A percentile compares a stretch with the other conserved stretches of the same genome.
Conservation (phyloP, 2,113 vertebrate genomes). For the Brienomyrus longianalis region DNA sequence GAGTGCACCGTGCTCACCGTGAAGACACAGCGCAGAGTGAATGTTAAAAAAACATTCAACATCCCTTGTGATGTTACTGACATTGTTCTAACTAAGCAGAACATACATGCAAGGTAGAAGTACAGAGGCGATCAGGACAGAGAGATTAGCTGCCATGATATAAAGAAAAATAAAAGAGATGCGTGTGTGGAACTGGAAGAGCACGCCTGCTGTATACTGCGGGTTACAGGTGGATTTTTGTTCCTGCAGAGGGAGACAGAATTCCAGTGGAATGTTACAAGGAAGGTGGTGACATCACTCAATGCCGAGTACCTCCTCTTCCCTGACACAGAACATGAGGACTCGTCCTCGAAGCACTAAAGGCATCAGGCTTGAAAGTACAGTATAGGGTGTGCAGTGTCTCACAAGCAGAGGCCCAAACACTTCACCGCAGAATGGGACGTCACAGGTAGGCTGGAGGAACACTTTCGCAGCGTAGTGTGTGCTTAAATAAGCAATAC, state of each 20-base stretch:
- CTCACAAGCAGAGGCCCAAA: not conserved
- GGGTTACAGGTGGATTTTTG: constrained; percentile 68
- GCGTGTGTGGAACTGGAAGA: constrained; percentile 17
- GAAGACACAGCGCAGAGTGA: not conserved
- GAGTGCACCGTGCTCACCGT: not conserved
- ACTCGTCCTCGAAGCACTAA: not conserved
- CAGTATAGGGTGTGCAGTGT: not conserved
- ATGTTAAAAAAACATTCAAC: not conserved
- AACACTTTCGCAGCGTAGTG: not conserved
- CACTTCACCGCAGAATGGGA: not conserved
- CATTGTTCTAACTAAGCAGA: not conserved
- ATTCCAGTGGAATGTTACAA: constrained; percentile 16
- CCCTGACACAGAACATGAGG: not conserved
- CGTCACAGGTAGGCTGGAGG: not conserved
- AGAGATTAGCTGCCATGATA: not conserved
- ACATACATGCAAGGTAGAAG: not conserved
- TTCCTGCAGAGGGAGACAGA: constrained; percentile 53
- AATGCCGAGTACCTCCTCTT: not conserved
- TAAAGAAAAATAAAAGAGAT: constrained; percentile 1
- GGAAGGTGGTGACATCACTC: not conserved
- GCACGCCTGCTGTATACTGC: constrained; percentile 65
- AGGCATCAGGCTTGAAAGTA: not conserved
- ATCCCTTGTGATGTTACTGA: not conserved
- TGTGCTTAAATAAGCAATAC: not conserved
- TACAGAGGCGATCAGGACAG: not conserved